These are phyloP conservation scores for Drosophila suboccidentalis DNA, from an alignment of 2,888 invertebrate genomes.

Conservation along the genomic window DNA sequence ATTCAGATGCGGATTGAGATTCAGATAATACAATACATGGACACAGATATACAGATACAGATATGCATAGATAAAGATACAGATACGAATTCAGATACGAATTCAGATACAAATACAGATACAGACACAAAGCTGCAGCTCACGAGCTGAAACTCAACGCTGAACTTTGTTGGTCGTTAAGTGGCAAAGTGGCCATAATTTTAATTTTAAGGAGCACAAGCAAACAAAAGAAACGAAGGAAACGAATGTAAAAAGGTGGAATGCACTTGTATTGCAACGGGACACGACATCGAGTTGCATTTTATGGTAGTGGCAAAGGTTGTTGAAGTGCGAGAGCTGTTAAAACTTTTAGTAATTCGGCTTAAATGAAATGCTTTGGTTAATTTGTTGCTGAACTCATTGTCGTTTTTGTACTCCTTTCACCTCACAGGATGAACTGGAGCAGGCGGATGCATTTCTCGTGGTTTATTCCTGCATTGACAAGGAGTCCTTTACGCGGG, in stretches of 20 bases:
- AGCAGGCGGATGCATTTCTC: slow-evolving; percentile 93
- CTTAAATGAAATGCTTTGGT: slow-evolving; percentile 18
- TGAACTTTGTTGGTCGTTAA: slow-evolving; percentile 4
- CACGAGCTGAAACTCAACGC: slow-evolving; percentile 10
- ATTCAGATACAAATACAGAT: background rate
- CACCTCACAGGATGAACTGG: slow-evolving; percentile 90
- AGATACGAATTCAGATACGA: background rate
- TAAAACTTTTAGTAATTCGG: slow-evolving; percentile 12
- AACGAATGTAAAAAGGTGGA: background rate
- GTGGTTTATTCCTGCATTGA: slow-evolving; percentile 96
- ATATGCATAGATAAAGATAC: background rate
- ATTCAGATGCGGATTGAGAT: too few species aligned
- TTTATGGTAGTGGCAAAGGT: slow-evolving; percentile 27
- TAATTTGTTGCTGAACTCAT: slow-evolving; percentile 47
- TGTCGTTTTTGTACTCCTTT: too few species aligned
- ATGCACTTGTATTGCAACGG: slow-evolving; percentile 15
- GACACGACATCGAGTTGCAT: slow-evolving; percentile 17
- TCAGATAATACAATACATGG: too few species aligned
- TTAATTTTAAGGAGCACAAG: slow-evolving; percentile 71
- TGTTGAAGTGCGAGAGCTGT: background rate
- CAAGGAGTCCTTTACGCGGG: slow-evolving; percentile 94
- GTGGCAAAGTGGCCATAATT: slow-evolving; percentile 69
- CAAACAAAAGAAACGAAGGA: slow-evolving; percentile 19
- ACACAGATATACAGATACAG: background rate
- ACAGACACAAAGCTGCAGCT: background rate